These are phyloP conservation scores for Eciton burchellii DNA, from an alignment of 1,140 invertebrate species.

Conservation along the genomic window DNA sequence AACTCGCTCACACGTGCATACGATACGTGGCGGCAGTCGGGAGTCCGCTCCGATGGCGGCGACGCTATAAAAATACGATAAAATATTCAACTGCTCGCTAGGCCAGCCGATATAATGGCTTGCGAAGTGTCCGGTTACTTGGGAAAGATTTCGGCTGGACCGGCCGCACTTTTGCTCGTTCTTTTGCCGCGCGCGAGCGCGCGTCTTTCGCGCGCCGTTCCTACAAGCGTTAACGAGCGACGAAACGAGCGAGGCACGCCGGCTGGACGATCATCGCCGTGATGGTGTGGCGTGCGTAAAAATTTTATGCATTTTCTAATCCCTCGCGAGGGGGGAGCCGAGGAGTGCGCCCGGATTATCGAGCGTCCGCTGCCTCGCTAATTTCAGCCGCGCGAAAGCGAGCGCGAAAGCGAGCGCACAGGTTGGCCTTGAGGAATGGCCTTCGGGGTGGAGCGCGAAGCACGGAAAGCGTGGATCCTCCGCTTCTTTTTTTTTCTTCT, in stretches of 20 bases:
- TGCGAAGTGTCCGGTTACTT: slow-evolving; percentile 47
- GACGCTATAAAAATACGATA: slow-evolving; percentile 63
- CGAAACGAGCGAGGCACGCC: background rate
- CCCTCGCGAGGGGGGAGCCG: background rate
- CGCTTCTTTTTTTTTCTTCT: slow-evolving; percentile 47
- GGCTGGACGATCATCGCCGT: slow-evolving; percentile 1
- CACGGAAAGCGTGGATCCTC: slow-evolving; percentile 51
- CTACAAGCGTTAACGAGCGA: slow-evolving; percentile 26
- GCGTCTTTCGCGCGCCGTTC: slow-evolving; percentile 24
- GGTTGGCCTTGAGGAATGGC: slow-evolving; percentile 61
- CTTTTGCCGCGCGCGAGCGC: slow-evolving; percentile 1
- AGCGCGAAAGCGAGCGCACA: background rate
- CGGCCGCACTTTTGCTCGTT: background rate
- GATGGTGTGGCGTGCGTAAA: slow-evolving; percentile 6
- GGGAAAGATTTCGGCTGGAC: slow-evolving; percentile 31
- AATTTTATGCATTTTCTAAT: slow-evolving; percentile 61
- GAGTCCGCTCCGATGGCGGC: background rate
- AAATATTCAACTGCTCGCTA: slow-evolving; percentile 62
- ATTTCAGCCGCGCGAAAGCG: slow-evolving; percentile 53
- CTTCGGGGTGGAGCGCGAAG: slow-evolving; percentile 57
- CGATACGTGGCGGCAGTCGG: slow-evolving; percentile 35
- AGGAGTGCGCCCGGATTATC: slow-evolving; percentile 14
- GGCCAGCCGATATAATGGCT: slow-evolving; percentile 44
- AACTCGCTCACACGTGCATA: slow-evolving; percentile 47
- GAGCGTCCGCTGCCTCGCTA: slow-evolving; percentile 12